These are phyloP conservation scores for Rhineura floridana DNA, from an alignment of 2,113 vertebrate genomes.

Conservation along the genomic window DNA sequence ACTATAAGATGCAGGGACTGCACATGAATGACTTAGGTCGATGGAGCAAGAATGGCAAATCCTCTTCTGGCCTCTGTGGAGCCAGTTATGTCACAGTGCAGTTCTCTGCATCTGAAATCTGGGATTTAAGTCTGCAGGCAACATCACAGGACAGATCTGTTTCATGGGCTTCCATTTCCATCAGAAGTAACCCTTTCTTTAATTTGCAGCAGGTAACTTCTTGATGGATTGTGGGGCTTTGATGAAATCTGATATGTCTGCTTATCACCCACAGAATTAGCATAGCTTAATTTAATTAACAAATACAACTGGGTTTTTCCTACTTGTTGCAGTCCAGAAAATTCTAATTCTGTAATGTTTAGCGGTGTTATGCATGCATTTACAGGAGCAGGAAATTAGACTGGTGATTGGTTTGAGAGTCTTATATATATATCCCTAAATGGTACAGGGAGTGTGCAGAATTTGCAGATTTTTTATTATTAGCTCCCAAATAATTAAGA, in stretches of 20 bases:
- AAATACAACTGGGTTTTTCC: background rate
- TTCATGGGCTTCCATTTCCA: background rate
- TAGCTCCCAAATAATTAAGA: background rate
- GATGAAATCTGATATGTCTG: accelerated
- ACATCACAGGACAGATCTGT: background rate
- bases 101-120: background rate
- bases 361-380: background rate
- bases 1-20: too few species aligned
- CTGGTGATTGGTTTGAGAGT: background rate
- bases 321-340: background rate
- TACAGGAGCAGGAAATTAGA: background rate
- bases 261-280: background rate
- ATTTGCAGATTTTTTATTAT: background rate
- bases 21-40: too few species aligned
- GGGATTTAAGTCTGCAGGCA: background rate
- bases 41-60: background rate
- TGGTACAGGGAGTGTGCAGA: background rate
- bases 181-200: background rate
- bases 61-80: background rate
- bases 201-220: background rate
- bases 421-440: too few species aligned
- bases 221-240: background rate
- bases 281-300: background rate
- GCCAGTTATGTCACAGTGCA: background rate
- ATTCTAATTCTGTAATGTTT: background rate